Evolutionary conservation across 2,888 invertebrate genomes (phyloP).

Genomic region (Ypsolopha sequella): DNA sequence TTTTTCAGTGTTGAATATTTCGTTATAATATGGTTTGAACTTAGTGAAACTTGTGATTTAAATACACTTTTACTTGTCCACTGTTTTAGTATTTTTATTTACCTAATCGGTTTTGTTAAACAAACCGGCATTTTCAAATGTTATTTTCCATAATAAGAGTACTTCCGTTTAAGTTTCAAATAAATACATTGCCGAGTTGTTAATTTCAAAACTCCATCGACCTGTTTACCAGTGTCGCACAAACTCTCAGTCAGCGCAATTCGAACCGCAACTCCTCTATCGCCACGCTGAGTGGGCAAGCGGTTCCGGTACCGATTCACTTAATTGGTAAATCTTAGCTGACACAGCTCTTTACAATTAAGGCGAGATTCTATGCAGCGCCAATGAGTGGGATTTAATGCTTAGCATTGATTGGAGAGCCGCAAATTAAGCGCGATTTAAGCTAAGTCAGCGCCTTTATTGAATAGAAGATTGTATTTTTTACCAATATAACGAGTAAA

Average conservation of each 20-base stretch:
- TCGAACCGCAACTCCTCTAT: background rate
- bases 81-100: too few species aligned
- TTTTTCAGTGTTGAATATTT: background rate
- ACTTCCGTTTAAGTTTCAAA: too few species aligned
- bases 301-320: slow-evolving; percentile 54
- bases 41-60: too few species aligned
- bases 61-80: too few species aligned
- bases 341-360: slow-evolving; percentile 62
- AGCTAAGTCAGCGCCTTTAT: slow-evolving; percentile 14
- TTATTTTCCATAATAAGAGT: too few species aligned
- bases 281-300: slow-evolving; percentile 40
- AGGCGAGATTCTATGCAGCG: slow-evolving; percentile 38
- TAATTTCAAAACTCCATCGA: too few species aligned
- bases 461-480: slow-evolving; percentile 3
- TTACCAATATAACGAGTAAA: too few species aligned
- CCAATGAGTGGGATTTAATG: slow-evolving; percentile 38
- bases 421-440: slow-evolving; percentile 17
- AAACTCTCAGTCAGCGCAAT: background rate
- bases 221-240: too few species aligned
- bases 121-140: too few species aligned
- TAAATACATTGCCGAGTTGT: too few species aligned
- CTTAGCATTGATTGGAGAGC: slow-evolving; percentile 14
- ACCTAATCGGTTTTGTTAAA: too few species aligned
- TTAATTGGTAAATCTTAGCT: slow-evolving; percentile 68
- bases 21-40: too few species aligned